Conservation (phyloP, 2,888 invertebrate genomes). For the Caenorhabditis becei region DNA sequence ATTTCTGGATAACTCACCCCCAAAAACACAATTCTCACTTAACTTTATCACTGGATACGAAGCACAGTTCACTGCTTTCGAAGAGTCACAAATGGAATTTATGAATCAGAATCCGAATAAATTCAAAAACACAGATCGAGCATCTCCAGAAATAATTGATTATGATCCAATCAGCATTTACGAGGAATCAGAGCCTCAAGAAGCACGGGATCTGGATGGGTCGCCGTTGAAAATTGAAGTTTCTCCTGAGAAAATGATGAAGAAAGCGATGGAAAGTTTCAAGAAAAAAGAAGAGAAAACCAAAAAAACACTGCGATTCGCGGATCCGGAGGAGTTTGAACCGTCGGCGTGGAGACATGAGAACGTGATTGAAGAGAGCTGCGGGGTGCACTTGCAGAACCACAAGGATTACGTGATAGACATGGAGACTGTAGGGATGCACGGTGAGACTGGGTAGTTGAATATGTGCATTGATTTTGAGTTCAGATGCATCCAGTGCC, state of each 20-base stretch:
- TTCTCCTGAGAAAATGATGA: constrained; percentile 25
- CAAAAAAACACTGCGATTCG: constrained; percentile 29
- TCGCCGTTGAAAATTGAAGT: constrained; percentile 26
- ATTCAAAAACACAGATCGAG: background rate
- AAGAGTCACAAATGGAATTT: constrained; percentile 5
- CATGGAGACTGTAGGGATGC: constrained; percentile 24
- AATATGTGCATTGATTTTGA: background rate
- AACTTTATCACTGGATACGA: constrained; percentile 47
- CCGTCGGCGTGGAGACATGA: constrained; percentile 19
- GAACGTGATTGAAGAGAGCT: constrained; percentile 44
- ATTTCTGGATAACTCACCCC: constrained; percentile 28
- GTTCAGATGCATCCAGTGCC: constrained; percentile 1
- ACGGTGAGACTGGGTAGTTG: background rate
- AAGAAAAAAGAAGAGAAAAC: constrained; percentile 6
- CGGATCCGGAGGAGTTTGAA: constrained; percentile 20
- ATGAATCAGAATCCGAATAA: background rate
- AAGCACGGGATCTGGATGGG: constrained; percentile 19
- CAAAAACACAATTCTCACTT: constrained; percentile 24
- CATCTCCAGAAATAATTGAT: constrained; percentile 15
- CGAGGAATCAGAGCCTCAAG: constrained; percentile 27
- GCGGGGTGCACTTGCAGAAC: constrained; percentile 21
- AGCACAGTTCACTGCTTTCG: constrained; percentile 37
- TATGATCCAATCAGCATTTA: constrained; percentile 37
- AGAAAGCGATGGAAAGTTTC: background rate
- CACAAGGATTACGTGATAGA: constrained; percentile 43